A percentile compares a stretch with the other conserved stretches of the same genome.
phyloP scores from a whole-genome alignment of 2,113 vertebrate genomes.

The Eurypyga helias region DNA sequence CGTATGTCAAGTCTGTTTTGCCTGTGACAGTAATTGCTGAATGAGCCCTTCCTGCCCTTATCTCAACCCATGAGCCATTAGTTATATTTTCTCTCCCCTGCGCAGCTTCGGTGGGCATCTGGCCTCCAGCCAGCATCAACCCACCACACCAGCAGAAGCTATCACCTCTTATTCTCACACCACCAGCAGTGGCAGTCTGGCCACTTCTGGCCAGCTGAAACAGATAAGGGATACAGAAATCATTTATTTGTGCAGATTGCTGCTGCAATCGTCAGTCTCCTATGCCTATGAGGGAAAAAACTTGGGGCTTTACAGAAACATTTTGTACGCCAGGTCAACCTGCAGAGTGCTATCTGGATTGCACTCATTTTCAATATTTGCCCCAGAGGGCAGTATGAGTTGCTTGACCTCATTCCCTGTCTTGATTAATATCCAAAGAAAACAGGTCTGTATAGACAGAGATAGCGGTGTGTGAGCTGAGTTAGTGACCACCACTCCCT shows the following conservation, averaged over 20 bases:
- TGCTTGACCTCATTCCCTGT: background rate
- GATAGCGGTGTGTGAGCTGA: background rate
- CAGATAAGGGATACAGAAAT: background rate
- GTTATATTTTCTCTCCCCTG: no score
- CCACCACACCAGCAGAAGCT: background rate
- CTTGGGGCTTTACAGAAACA: background rate
- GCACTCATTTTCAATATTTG: background rate
- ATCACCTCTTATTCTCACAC: background rate
- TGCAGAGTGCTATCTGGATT: background rate
- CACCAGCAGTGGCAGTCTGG: background rate
- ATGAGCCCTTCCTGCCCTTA: no score
- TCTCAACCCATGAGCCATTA: no score
- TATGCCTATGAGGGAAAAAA: background rate
- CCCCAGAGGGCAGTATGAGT: background rate
- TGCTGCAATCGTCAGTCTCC: background rate
- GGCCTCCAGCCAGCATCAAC: no score
- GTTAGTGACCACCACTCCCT: background rate
- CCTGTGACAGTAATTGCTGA: no score
- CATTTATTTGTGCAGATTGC: background rate
- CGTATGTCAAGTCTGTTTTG: no score
- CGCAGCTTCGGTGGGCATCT: no score
- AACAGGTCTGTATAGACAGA: background rate
- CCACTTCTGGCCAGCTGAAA: background rate
- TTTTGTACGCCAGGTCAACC: background rate
- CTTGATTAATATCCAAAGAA: background rate